Conservation (phyloP, 2,113 vertebrate genomes). For the Engystomops pustulosus region DNA sequence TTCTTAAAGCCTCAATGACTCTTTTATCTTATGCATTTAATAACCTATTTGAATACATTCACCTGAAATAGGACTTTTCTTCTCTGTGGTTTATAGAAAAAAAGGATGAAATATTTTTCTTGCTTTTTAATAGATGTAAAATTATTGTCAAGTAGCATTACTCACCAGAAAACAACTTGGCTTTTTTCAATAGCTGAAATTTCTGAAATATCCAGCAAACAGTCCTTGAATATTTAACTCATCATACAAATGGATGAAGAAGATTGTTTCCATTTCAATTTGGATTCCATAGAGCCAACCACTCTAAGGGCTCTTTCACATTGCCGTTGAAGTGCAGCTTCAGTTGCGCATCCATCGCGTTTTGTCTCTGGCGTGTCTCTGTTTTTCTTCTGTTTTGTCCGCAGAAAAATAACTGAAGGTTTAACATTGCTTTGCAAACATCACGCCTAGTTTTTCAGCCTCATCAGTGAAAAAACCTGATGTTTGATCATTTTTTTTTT, state of each 20-base stretch:
- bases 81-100: neutral
- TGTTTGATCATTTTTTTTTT: too few species aligned
- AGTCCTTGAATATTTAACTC: conserved; percentile 40
- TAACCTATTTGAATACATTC: conserved; percentile 46
- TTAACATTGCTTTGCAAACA: too few species aligned
- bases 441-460: too few species aligned
- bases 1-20: conserved; percentile 32
- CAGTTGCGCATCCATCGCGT: too few species aligned
- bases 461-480: too few species aligned
- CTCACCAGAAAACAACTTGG: conserved; percentile 16
- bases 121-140: conserved; percentile 17
- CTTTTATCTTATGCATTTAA: conserved; percentile 43
- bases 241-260: neutral
- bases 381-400: too few species aligned
- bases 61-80: conserved; percentile 49
- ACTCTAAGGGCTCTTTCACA: too few species aligned
- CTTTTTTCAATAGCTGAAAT: conserved; percentile 15
- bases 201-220: conserved; percentile 5
- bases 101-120: neutral
- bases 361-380: too few species aligned
- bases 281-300: too few species aligned
- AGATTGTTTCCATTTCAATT: conserved; percentile 7
- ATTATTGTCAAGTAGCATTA: conserved; percentile 1
- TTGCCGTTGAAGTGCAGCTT: too few species aligned
- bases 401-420: too few species aligned